Base-by-base conservation (phyloP, 2,888 invertebrate genomes). In the Clanis bilineata region DNA sequence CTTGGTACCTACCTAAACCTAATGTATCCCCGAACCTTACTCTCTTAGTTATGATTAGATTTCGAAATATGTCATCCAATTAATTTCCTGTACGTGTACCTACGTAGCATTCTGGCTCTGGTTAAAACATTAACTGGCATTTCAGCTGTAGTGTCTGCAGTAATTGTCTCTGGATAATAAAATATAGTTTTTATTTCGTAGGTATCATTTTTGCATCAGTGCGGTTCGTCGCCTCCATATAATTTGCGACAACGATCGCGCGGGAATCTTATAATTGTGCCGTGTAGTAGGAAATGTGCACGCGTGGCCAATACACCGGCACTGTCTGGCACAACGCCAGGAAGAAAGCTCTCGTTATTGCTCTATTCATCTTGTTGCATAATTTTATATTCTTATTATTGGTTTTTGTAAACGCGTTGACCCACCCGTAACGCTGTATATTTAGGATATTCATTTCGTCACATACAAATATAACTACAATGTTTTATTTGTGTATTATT, bases 341-440 rank as follows among this genome's bases (percentile, higher is more conserved):
- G 51, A 41, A 68, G 69, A 75, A 72, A 78, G 70, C 69, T 70
- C 63, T 69, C 64, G 69, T 70, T 72, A 72, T 67, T 70, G 66
- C 73, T 76, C 73, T 73, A 70, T 74, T 70, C 65, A 60, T 68
- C 63, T 70, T 68, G 64, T 79, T 80, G 79, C 80, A 77, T 78
- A 74, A 77, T 76, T 76, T 76, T 73, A 76, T 72, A 61, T 75
- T 68, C 63, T 64, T 61, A 61, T 69, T 68, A 64, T 58, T 63
- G 66, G 64, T 64, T 70, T 75, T 66, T 70, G 70, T 65, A 63
- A 43, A 43, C 59, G 63, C 36, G 55, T 68, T 66, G 60, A 63
- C 64, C 60, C 64, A 61, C 60, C 55, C 22, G 60, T 18, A 58
- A 58, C 55, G 43, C 41, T 45, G 43, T 57, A 57, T 47, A 51